Base-by-base conservation (phyloP, 2,888 invertebrate genomes). In the Urechis unicinctus region DNA sequence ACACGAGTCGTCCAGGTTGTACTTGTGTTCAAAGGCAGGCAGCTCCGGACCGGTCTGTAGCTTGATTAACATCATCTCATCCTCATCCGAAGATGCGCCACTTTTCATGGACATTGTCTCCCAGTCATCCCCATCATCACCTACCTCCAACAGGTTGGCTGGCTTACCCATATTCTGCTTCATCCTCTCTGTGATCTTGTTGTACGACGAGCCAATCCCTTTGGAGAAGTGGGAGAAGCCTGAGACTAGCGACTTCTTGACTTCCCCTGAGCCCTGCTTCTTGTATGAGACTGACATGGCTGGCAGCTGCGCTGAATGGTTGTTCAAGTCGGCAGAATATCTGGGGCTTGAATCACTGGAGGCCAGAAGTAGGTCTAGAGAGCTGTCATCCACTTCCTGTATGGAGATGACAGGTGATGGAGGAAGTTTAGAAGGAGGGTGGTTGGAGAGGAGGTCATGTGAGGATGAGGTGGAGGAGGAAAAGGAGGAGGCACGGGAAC, bases 1-100 rank as follows among this genome's bases (percentile, higher is more conserved):
- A n/a, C 48, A 30, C 21, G 28, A 30, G 31, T 55, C 58, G 17
- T 52, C 55, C n/a, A 29, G 42, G 29, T 17, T 30, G 24, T 46
- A 28, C 30, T 42, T 50, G n/a, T 42, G 31, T 41, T 66, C 64
- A 56, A 75, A 75, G 31, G 85, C 86, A 58, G 85, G 85, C 83
- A 41, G 84, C 85, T 72, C 73, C 21, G 62, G 62, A 6, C 68
- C 69, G 54, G 71, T 67, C 41, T 69, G 71, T 50, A 77, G 55
- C 41, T 67, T 68, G 48, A 89, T 84, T 21, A 90, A 85, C n/a
- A 89, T 85, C 73, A 86, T 91, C 66, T 88, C 87, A 61, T 90
- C 91, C 79, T 93, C 93, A 0, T 89, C 90, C 65, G 89, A 90
- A 36, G 86, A 86, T 36, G 36, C 36, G 60, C 91, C 91, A 64